Conservation (phyloP, 2,888 invertebrate genomes). For the Spatulosminthurus flaviceps region DNA sequence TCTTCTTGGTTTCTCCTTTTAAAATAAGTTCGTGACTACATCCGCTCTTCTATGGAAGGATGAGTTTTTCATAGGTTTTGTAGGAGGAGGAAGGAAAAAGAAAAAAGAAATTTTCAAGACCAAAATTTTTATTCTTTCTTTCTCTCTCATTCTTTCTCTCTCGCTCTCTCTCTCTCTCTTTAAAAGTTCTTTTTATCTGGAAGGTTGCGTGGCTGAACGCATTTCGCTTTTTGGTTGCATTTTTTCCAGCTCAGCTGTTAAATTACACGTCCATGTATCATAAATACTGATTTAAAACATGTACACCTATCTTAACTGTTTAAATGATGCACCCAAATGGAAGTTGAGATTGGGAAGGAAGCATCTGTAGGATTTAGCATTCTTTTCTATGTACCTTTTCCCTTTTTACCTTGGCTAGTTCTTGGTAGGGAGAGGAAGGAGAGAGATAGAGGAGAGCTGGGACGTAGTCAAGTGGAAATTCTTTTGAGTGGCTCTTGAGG, state of each 20-base stretch:
- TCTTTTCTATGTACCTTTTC: neutral
- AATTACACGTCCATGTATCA: conserved; percentile 39
- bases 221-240: conserved; percentile 29
- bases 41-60: too few species aligned
- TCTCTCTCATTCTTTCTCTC: too few species aligned
- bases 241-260: conserved; percentile 28
- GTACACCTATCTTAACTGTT: conserved; percentile 29
- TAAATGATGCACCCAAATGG: conserved; percentile 28
- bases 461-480: conserved; percentile 43
- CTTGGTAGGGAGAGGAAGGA: neutral
- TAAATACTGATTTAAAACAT: conserved; percentile 39
- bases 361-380: conserved; percentile 22
- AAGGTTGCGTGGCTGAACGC: conserved; percentile 28
- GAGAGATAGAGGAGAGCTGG: neutral
- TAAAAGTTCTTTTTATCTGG: conserved; percentile 9
- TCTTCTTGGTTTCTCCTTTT: too few species aligned
- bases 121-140: neutral
- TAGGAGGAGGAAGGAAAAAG: too few species aligned
- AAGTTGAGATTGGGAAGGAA: conserved; percentile 13
- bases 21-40: too few species aligned
- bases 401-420: neutral
- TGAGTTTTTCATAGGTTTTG: too few species aligned
- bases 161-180: neutral
- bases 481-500: conserved; percentile 38
- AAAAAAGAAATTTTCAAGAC: neutral